Base-by-base conservation (phyloP, 2,113 vertebrate species). In the Canis aureus region DNA sequence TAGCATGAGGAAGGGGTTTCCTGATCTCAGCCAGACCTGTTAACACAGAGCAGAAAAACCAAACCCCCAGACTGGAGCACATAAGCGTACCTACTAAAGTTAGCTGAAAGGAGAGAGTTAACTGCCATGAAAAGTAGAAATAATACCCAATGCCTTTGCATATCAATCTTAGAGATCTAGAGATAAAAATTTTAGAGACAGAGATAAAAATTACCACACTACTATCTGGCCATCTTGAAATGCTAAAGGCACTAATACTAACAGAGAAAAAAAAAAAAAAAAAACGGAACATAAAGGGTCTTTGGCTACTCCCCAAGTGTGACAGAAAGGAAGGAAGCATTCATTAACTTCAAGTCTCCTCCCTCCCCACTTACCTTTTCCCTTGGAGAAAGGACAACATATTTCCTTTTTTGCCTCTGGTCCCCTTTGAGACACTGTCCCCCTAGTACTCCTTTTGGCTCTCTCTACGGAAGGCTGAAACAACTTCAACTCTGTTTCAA, bases 251-350 rank as follows among this genome's bases (percentile, higher is more conserved):
- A 43, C 43, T 6, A 7, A 43, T 43, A 43, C 15, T 69, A 69
- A 69, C 32, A 69, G 67, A 69, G 67, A 69, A 69, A 86, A 57
- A 81, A 91, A 64, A 69, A 82, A 57, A 81, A 89, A 69, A 82
- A 57, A 81, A 91, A 59, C 27, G 57, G 57, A 51, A 71, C 43
- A 55, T 91, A 19, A 86, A 81, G 57, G 38, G 29, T 13, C 86
- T 82, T 89, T 84, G 74, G 67, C 57, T 90, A 13, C 23, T 57
- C 78, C 85, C 66, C 73, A 82, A 71, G 19, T 49, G 53, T 35
- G 93, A 95, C 51, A 82, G 86, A 85, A 81, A 94, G 74, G 83
- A 97, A 95, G 93, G 80, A 94, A 95, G 62, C 43, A 35, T 67
- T 84, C 69, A 35, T 81, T 90, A 76, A 62, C 69, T 80, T 80